phyloP scores from a whole-genome alignment of 2,888 invertebrate genomes.

The Litoditis marina region DNA sequence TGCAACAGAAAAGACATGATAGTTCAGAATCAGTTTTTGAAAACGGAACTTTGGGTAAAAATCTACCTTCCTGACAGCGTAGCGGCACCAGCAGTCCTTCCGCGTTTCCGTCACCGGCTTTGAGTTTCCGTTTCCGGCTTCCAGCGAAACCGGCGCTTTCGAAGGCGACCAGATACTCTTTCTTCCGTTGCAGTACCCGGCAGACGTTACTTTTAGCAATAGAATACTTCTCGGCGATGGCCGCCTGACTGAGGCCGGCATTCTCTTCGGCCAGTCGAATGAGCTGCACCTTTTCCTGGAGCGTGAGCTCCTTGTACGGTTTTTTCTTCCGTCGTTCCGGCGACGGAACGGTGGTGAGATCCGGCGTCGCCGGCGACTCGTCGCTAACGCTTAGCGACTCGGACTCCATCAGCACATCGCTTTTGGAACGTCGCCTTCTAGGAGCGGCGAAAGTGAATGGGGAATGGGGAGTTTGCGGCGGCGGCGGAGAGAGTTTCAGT shows the following conservation, averaged over 20 bases:
- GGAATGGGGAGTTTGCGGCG: too few species aligned
- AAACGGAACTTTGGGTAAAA: too few species aligned
- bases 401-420: not conserved
- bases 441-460: too few species aligned
- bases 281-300: constrained; percentile 55
- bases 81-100: too few species aligned
- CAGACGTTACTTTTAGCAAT: constrained; percentile 59
- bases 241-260: constrained; percentile 50
- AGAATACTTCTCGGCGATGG: constrained; percentile 52
- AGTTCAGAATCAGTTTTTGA: not conserved
- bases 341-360: not conserved
- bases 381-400: not conserved
- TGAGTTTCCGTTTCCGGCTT: constrained; percentile 51
- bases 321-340: constrained; percentile 47
- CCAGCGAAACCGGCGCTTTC: constrained; percentile 47
- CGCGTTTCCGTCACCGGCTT: constrained; percentile 19
- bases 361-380: not conserved
- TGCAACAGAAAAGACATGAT: not conserved
- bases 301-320: constrained; percentile 58
- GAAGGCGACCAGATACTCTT: constrained; percentile 50
- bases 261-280: constrained; percentile 55
- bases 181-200: constrained; percentile 54
- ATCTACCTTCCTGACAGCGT: too few species aligned
- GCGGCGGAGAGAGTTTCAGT: too few species aligned
- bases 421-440: not conserved